A percentile compares a stretch with the other conserved stretches of the same genome.
phyloP scores from a whole-genome alignment of 1,140 invertebrate species.

The Diachasmimorpha longicaudata region DNA sequence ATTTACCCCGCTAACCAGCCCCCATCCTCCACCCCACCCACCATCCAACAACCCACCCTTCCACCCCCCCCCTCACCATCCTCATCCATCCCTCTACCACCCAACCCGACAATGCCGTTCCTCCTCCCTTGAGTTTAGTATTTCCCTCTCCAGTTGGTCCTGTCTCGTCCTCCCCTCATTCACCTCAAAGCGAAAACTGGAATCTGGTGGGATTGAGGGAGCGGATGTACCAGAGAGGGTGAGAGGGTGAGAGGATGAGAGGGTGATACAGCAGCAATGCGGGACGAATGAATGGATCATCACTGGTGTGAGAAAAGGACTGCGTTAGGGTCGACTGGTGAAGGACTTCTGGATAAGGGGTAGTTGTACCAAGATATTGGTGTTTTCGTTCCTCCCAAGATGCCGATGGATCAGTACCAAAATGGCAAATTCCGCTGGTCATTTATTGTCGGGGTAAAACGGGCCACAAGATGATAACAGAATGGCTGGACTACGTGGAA shows the following conservation, averaged over 20 bases:
- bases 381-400: neutral
- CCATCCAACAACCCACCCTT: neutral
- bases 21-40: slow-evolving; percentile 35
- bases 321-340: neutral
- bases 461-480: neutral
- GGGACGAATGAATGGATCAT: slow-evolving; percentile 16
- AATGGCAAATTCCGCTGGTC: neutral
- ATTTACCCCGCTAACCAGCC: slow-evolving; percentile 46
- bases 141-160: slow-evolving; percentile 24
- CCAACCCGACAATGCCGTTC: slow-evolving; percentile 11
- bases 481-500: neutral
- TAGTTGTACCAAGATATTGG: neutral
- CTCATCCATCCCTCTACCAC: neutral
- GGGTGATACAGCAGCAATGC: neutral
- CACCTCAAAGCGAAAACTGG: slow-evolving; percentile 21
- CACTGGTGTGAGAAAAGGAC: neutral
- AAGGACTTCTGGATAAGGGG: neutral
- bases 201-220: neutral
- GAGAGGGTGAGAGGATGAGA: too few relatives aligned
- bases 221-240: too few relatives aligned
- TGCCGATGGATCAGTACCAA: too few relatives aligned
- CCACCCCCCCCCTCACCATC: neutral
- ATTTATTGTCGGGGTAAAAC: neutral
- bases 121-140: slow-evolving; percentile 19
- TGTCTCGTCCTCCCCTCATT: slow-evolving; percentile 27